A percentile compares a stretch with the other conserved stretches of the same genome.
Evolutionary conservation across 2,888 invertebrate species (phyloP).

Genomic region (Polyommatus icarus): DNA sequence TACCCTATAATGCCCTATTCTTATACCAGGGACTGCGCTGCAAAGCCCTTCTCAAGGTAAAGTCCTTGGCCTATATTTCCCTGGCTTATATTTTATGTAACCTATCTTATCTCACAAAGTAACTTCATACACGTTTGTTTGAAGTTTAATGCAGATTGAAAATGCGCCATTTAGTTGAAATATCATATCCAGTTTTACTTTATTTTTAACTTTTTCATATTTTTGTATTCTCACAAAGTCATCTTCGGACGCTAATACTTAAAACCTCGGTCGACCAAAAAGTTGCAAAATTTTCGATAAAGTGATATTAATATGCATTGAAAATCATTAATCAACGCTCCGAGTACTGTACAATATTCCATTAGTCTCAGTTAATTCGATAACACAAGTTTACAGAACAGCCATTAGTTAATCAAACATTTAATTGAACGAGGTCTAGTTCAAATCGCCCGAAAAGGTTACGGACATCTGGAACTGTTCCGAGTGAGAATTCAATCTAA

Average conservation of each 20-base stretch:
- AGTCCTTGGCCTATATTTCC: conserved; percentile 7
- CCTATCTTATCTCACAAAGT: conserved; percentile 6
- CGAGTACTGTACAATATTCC: too few species aligned
- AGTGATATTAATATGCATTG: too few species aligned
- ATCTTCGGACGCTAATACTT: too few species aligned
- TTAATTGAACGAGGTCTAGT: background rate
- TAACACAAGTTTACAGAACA: background rate
- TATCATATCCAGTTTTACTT: background rate
- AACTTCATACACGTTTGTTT: background rate
- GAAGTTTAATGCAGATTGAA: background rate
- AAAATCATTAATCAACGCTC: too few species aligned
- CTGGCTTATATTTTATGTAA: background rate
- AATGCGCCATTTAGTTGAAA: background rate
- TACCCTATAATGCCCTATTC: background rate
- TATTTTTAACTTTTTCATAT: background rate
- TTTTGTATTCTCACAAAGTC: too few species aligned
- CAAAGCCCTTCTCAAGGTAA: background rate
- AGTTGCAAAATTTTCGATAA: too few species aligned
- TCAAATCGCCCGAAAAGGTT: background rate
- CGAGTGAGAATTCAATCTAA: background rate
- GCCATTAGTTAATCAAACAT: background rate
- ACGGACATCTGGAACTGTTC: background rate
- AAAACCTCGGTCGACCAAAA: too few species aligned
- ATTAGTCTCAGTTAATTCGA: background rate
- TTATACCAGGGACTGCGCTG: background rate